Percentiles rank a stretch among this genome's conserved stretches.
Evolutionary conservation across 2,797 vertebrate species (phyloP).

Genomic region (Protonibea diacanthus): DNA sequence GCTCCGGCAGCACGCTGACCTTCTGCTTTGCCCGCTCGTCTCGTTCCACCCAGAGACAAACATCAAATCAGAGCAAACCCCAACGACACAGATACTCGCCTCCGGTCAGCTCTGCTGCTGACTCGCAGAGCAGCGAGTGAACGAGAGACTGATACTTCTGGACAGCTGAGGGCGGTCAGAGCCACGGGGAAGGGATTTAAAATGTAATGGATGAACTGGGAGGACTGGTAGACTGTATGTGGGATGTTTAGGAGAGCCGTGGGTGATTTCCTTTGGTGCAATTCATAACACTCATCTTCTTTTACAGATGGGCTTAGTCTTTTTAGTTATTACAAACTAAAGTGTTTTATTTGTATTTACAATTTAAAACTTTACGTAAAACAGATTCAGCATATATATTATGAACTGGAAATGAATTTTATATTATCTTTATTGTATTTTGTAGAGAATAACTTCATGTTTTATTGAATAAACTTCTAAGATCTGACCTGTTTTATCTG

Average conservation of each 20-base stretch:
- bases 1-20: slow-evolving; percentile 89
- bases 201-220: slow-evolving; percentile 19
- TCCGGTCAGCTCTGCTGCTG: slow-evolving; percentile 80
- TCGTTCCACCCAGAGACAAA: slow-evolving; percentile 85
- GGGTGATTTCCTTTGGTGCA: slow-evolving; percentile 41
- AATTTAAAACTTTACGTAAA: slow-evolving; percentile 10
- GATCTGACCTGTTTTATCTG: neutral
- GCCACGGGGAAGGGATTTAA: slow-evolving; percentile 1
- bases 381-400: slow-evolving; percentile 36
- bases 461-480: slow-evolving; percentile 65
- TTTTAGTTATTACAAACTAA: neutral
- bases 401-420: slow-evolving; percentile 46
- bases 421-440: slow-evolving; percentile 51
- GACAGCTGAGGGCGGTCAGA: slow-evolving; percentile 44
- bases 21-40: slow-evolving; percentile 94
- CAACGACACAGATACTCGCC: slow-evolving; percentile 81
- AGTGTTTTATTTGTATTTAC: slow-evolving; percentile 9
- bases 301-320: slow-evolving; percentile 17
- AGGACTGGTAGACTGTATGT: slow-evolving; percentile 14
- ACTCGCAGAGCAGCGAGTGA: slow-evolving; percentile 78
- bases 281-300: slow-evolving; percentile 31
- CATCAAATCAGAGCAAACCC: slow-evolving; percentile 88
- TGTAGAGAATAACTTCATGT: slow-evolving; percentile 48
- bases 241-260: slow-evolving; percentile 21
- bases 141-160: slow-evolving; percentile 42